phyloP scores from a whole-genome alignment of 2,888 invertebrate genomes.

The Ypsolopha scabrella region DNA sequence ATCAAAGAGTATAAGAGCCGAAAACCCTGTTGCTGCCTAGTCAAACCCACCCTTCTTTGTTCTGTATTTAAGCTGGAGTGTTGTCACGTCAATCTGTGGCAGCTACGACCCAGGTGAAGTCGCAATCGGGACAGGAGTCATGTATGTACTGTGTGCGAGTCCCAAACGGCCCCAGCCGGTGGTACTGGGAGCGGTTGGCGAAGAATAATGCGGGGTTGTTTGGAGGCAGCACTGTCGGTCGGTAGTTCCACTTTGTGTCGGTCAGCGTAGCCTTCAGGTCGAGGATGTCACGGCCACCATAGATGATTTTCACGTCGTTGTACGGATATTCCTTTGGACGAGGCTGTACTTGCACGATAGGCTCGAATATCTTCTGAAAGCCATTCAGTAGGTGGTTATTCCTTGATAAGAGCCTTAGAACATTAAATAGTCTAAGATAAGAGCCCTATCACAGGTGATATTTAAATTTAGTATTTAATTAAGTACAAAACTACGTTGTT shows the following conservation, averaged over 20 bases:
- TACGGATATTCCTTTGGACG: conserved; percentile 39
- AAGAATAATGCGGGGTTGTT: conserved; percentile 70
- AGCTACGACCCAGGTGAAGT: conserved; percentile 61
- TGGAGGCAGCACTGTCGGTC: conserved; percentile 64
- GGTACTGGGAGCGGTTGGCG: conserved; percentile 73
- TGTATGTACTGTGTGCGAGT: conserved; percentile 70
- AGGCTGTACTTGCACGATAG: conserved; percentile 53
- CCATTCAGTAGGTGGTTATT: background rate
- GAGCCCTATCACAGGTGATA: no score
- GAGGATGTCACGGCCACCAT: conserved; percentile 69
- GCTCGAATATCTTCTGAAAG: conserved; percentile 60
- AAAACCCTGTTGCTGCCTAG: conserved; percentile 54
- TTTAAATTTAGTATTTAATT: no score
- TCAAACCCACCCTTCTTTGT: conserved; percentile 46
- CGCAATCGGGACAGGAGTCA: conserved; percentile 62
- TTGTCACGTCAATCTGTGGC: conserved; percentile 53
- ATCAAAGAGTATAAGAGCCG: conserved; percentile 23
- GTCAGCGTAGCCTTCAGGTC: conserved; percentile 70
- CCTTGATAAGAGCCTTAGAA: no score
- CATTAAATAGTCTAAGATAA: no score
- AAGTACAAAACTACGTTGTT: no score
- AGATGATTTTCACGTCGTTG: conserved; percentile 52
- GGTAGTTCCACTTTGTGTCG: conserved; percentile 66
- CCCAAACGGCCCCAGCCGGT: conserved; percentile 67
- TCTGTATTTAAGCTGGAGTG: conserved; percentile 35